Percentiles rank a stretch among this genome's conserved stretches.
These are phyloP conservation scores for Nestor notabilis DNA, from an alignment of 2,113 vertebrate species.

Conservation along the genomic window DNA sequence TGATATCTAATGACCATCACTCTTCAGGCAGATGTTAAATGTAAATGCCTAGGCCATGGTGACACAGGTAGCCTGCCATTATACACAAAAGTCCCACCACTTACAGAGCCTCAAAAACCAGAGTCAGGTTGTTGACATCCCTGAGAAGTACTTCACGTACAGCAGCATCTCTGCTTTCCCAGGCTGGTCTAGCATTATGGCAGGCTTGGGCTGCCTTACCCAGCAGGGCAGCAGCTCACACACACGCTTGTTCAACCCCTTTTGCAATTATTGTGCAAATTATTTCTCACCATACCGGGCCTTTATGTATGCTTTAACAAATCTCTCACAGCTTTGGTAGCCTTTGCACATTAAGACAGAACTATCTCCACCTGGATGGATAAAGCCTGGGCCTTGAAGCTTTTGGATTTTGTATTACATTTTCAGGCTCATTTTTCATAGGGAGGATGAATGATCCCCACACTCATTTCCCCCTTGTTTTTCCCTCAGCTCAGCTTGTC, in stretches of 20 bases:
- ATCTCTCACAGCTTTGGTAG: background rate
- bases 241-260: rapidly evolving
- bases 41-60: background rate
- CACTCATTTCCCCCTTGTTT: background rate
- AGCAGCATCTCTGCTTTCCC: background rate
- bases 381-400: background rate
- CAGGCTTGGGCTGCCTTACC: background rate
- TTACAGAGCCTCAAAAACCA: background rate
- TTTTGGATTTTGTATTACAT: background rate
- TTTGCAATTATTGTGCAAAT: background rate
- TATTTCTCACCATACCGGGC: background rate
- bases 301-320: background rate
- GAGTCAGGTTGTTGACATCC: background rate
- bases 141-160: background rate
- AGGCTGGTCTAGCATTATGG: background rate
- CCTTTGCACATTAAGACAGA: background rate
- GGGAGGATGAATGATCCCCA: background rate
- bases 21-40: background rate
- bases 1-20: background rate
- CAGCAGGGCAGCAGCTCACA: background rate
- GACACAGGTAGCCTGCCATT: background rate
- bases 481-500: background rate
- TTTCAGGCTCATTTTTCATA: background rate
- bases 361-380: background rate
- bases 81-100: background rate